phyloP scores from a whole-genome alignment of 2,797 vertebrate genomes.

The Alosa sapidissima region DNA sequence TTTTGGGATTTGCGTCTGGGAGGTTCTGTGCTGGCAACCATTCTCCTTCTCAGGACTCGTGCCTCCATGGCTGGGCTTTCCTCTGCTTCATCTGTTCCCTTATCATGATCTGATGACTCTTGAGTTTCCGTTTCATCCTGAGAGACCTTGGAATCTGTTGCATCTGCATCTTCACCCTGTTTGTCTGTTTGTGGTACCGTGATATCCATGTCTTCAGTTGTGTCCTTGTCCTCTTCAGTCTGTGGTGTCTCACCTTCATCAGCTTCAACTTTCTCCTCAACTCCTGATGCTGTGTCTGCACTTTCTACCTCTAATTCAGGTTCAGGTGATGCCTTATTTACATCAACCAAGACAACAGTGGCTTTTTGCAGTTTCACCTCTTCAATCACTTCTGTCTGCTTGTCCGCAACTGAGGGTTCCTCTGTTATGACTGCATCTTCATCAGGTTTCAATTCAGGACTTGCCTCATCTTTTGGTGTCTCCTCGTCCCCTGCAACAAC shows the following conservation, averaged over 20 bases:
- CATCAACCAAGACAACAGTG: conserved; percentile 32
- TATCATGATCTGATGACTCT: neutral
- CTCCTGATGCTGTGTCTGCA: neutral
- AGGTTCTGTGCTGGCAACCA: neutral
- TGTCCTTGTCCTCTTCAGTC: neutral
- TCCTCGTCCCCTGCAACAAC: neutral
- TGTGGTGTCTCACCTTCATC: neutral
- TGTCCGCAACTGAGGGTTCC: neutral
- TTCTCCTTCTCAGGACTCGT: neutral
- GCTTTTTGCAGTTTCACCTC: neutral
- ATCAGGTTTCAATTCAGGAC: neutral
- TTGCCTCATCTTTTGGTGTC: neutral
- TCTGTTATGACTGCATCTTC: neutral
- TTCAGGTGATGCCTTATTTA: neutral
- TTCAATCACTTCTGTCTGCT: neutral
- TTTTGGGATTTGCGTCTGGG: neutral
- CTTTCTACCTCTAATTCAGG: neutral
- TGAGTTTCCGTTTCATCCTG: neutral
- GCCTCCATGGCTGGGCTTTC: neutral
- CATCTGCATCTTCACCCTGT: neutral
- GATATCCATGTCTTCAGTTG: neutral
- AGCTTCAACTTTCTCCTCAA: neutral
- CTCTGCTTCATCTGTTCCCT: conserved; percentile 8
- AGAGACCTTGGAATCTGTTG: neutral
- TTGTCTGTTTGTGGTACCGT: neutral